phyloP scores from a whole-genome alignment of 2,888 invertebrate species.

The Drosophila atripex region DNA sequence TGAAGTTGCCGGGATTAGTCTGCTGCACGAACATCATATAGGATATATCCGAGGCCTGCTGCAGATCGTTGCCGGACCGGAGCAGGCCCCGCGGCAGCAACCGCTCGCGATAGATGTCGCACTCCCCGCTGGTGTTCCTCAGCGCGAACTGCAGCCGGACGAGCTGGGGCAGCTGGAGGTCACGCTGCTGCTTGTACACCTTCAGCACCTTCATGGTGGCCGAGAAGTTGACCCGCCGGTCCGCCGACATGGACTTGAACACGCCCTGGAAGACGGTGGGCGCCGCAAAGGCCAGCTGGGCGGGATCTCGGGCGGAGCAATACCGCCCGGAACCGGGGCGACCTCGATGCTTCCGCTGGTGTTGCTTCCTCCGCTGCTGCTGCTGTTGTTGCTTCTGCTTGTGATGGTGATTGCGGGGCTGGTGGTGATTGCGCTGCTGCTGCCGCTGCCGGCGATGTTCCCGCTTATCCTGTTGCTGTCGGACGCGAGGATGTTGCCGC shows the following conservation, averaged over 20 bases:
- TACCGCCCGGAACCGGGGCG: constrained; percentile 80
- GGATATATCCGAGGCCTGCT: constrained; percentile 79
- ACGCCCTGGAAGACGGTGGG: constrained; percentile 88
- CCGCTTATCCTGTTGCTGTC: constrained; percentile 38
- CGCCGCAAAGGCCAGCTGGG: constrained; percentile 87
- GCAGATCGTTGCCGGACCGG: constrained; percentile 80
- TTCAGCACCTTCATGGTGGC: constrained; percentile 88
- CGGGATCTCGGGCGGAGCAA: constrained; percentile 87
- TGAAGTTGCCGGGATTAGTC: constrained; percentile 83
- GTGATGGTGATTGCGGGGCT: constrained; percentile 44
- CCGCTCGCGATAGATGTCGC: constrained; percentile 84
- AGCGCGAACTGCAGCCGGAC: constrained; percentile 83
- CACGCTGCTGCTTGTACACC: constrained; percentile 86
- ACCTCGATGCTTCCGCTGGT: constrained; percentile 61
- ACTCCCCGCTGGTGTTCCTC: constrained; percentile 82
- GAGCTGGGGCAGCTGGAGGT: constrained; percentile 80
- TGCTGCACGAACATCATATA: constrained; percentile 84
- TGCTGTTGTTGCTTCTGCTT: constrained; percentile 46
- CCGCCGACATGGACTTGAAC: constrained; percentile 87
- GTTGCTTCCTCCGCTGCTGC: constrained; percentile 48
- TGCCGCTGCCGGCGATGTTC: constrained; percentile 31
- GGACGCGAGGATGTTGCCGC: constrained; percentile 54
- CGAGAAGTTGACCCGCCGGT: constrained; percentile 86
- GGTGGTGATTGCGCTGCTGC: constrained; percentile 40
- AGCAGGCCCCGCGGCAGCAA: constrained; percentile 81